Evolutionary conservation across 2,888 invertebrate genomes (phyloP).

Genomic region (Masnerella sp.): DNA sequence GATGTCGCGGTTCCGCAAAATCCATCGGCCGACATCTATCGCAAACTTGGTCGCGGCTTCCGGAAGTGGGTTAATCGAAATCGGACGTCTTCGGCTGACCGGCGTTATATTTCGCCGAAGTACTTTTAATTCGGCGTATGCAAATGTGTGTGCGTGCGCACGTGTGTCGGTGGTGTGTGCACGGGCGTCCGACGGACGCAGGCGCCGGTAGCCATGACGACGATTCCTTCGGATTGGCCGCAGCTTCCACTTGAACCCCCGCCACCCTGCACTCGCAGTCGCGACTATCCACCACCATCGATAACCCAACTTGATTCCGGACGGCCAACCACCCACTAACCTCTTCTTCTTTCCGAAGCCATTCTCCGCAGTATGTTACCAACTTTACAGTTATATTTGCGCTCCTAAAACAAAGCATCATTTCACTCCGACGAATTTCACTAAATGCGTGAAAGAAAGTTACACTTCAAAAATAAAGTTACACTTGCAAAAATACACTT

Average conservation of each 20-base stretch:
- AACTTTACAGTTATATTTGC: constrained; percentile 48
- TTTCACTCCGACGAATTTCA: constrained; percentile 13
- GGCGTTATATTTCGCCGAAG: too few relatives aligned
- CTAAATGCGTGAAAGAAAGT: not conserved
- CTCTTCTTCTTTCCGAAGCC: constrained; percentile 45
- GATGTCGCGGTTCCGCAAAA: too few relatives aligned
- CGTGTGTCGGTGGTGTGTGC: constrained; percentile 28
- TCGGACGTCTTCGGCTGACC: too few relatives aligned
- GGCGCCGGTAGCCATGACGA: constrained; percentile 76
- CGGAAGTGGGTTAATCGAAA: constrained; percentile 75
- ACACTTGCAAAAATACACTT: too few relatives aligned
- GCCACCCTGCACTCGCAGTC: constrained; percentile 62
- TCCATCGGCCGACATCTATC: too few relatives aligned
- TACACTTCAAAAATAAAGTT: not conserved
- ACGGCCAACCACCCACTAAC: constrained; percentile 58
- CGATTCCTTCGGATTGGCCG: constrained; percentile 77
- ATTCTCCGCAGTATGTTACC: constrained; percentile 38
- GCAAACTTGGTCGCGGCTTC: constrained; percentile 10
- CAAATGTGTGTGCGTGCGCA: constrained; percentile 16
- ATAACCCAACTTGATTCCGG: constrained; percentile 69
- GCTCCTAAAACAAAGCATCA: constrained; percentile 36
- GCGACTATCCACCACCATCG: constrained; percentile 72
- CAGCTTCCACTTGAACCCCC: constrained; percentile 75
- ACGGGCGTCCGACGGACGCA: constrained; percentile 68
- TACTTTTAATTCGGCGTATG: constrained; percentile 39